Conservation (phyloP, 2,113 vertebrate species). For the Erythrolamprus reginae region DNA sequence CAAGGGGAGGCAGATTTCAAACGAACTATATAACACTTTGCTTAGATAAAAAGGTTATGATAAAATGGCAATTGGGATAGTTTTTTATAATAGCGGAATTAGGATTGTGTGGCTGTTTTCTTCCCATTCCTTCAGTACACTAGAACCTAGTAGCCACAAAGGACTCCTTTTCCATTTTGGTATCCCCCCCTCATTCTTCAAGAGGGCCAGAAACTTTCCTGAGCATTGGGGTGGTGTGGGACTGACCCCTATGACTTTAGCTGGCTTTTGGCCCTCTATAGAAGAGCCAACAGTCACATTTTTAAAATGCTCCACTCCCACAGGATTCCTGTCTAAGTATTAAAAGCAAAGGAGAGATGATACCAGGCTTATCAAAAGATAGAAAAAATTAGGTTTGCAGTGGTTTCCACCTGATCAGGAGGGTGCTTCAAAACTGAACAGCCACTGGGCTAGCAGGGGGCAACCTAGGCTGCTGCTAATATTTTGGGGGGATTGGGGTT, state of each 20-base stretch:
- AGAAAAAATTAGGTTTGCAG: accelerated
- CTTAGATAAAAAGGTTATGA: neutral
- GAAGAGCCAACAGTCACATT: neutral
- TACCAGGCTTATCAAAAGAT: accelerated
- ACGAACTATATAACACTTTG: neutral
- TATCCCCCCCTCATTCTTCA: neutral
- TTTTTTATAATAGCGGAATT: neutral
- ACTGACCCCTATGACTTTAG: neutral
- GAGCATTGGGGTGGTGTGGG: neutral
- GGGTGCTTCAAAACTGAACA: neutral
- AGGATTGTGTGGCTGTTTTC: slow-evolving; percentile 27
- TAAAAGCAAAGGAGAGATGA: neutral
- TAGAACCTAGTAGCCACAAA: slow-evolving; percentile 40
- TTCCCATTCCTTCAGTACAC: slow-evolving; percentile 27
- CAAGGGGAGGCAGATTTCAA: neutral
- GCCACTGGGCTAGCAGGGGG: neutral
- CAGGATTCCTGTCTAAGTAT: neutral
- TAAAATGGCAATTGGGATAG: neutral
- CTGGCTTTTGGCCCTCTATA: neutral
- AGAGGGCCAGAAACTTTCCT: neutral
- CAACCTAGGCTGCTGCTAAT: slow-evolving; percentile 45
- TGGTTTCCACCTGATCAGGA: neutral
- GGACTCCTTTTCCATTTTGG: neutral
- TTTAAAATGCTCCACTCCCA: neutral
- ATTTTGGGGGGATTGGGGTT: neutral